Percentiles rank a stretch among this genome's conserved stretches.
phyloP scores from a whole-genome alignment of 2,888 invertebrate species.

The Epinotia demarniana region DNA sequence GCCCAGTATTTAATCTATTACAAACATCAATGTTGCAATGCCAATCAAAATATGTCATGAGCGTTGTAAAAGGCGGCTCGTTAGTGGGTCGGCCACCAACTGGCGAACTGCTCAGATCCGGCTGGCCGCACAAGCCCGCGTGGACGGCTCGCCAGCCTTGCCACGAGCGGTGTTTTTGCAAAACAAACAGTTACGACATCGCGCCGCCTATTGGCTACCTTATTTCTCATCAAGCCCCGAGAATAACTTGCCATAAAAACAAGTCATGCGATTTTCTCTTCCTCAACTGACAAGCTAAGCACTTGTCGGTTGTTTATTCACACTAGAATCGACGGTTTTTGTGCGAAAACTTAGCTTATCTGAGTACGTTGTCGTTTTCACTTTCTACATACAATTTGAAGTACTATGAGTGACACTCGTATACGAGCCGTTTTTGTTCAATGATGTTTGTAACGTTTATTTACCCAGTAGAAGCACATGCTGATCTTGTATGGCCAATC shows the following conservation, averaged over 20 bases:
- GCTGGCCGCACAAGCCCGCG: conserved; percentile 51
- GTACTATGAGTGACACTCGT: background rate
- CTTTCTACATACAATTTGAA: conserved; percentile 39
- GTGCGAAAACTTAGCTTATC: conserved; percentile 19
- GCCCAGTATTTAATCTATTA: conserved; percentile 13
- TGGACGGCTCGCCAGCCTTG: conserved; percentile 70
- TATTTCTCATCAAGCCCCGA: conserved; percentile 63
- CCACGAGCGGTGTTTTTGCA: conserved; percentile 75
- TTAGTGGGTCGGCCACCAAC: conserved; percentile 40
- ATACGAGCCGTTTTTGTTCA: background rate
- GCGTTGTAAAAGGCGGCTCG: conserved; percentile 5
- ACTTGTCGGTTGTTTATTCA: conserved; percentile 46
- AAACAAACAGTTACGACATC: conserved; percentile 75
- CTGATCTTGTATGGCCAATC: conserved; percentile 19
- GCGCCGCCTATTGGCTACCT: conserved; percentile 63
- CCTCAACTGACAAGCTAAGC: conserved; percentile 40
- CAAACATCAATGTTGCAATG: conserved; percentile 35
- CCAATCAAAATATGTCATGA: conserved; percentile 35
- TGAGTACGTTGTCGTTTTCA: conserved; percentile 24
- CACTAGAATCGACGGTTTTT: conserved; percentile 35
- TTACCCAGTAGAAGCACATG: conserved; percentile 3
- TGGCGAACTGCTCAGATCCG: conserved; percentile 59
- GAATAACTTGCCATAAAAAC: conserved; percentile 51
- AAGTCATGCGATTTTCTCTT: conserved; percentile 48
- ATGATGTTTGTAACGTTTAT: background rate